phyloP scores from a whole-genome alignment of 2,888 invertebrate genomes.

The Heteropelma amictum region DNA sequence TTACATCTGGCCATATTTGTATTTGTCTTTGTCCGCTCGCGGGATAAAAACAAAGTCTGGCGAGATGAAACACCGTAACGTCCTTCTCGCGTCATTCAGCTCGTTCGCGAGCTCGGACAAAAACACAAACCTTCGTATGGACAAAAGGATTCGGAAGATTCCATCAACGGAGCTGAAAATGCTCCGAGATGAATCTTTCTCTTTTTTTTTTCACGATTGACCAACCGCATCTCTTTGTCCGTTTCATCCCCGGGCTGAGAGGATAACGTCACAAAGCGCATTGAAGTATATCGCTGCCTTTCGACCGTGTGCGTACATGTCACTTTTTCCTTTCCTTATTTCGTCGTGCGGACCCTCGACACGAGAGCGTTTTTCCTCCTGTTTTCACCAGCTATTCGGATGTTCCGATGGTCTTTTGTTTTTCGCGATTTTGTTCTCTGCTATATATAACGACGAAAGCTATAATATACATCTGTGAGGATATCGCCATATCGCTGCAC shows the following conservation, averaged over 20 bases:
- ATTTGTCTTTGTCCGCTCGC: slow-evolving; percentile 47
- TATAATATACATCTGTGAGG: background rate
- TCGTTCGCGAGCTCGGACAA: slow-evolving; percentile 1
- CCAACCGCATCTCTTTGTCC: background rate
- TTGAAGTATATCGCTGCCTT: slow-evolving; percentile 9
- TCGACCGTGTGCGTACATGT: background rate
- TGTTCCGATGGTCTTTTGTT: background rate
- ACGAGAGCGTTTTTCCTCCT: slow-evolving; percentile 4
- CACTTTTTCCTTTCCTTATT: slow-evolving; percentile 19
- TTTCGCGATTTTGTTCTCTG: background rate
- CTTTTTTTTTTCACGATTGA: background rate
- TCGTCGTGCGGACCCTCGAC: slow-evolving; percentile 17
- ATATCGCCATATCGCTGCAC: background rate
- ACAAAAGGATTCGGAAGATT: slow-evolving; percentile 14
- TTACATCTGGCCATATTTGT: slow-evolving; percentile 42
- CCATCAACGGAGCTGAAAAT: background rate
- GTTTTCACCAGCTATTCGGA: background rate
- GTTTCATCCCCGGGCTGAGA: too few species aligned
- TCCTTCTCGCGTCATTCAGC: background rate
- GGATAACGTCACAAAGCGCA: too few species aligned
- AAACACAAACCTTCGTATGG: slow-evolving; percentile 14
- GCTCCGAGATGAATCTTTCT: background rate
- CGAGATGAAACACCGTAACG: slow-evolving; percentile 6
- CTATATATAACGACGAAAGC: background rate
- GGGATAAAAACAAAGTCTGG: background rate